Conservation (phyloP, 2,888 invertebrate species). For the Deilephila elpenor region DNA sequence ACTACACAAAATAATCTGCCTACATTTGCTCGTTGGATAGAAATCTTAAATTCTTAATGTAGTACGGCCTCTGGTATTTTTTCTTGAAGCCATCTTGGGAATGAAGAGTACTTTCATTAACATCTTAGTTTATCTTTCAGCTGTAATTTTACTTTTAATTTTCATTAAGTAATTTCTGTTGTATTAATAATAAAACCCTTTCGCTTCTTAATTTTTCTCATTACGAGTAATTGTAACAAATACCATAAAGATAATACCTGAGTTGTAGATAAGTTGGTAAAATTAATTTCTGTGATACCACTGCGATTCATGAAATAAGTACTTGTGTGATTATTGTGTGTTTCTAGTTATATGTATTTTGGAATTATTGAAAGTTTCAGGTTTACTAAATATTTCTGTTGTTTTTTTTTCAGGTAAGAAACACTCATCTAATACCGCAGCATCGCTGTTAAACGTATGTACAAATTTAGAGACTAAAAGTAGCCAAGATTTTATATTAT, state of each 20-base stretch:
- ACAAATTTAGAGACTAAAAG: background rate
- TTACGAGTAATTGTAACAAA: too few relatives aligned
- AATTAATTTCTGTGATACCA: too few relatives aligned
- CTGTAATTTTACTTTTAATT: background rate
- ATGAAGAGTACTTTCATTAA: background rate
- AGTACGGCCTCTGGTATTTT: background rate
- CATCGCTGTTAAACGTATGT: background rate
- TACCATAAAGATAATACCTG: too few relatives aligned
- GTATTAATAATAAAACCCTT: too few relatives aligned
- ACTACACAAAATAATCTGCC: background rate
- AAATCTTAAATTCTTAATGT: background rate
- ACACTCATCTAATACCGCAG: background rate
- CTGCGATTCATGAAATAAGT: too few relatives aligned
- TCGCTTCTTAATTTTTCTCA: too few relatives aligned
- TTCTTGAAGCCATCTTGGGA: background rate
- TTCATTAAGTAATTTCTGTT: background rate
- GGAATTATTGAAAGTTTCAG: too few relatives aligned
- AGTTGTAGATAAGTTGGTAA: too few relatives aligned
- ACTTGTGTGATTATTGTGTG: too few relatives aligned
- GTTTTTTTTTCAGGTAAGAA: slow-evolving; percentile 11
- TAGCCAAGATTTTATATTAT: background rate
- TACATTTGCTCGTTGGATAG: background rate
- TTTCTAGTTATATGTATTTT: too few relatives aligned
- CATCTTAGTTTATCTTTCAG: too few relatives aligned
- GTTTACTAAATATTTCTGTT: background rate